Percentiles rank a stretch among this genome's conserved stretches.
Conservation (phyloP, 2,113 vertebrate genomes). For the Paratilapia polleni region DNA sequence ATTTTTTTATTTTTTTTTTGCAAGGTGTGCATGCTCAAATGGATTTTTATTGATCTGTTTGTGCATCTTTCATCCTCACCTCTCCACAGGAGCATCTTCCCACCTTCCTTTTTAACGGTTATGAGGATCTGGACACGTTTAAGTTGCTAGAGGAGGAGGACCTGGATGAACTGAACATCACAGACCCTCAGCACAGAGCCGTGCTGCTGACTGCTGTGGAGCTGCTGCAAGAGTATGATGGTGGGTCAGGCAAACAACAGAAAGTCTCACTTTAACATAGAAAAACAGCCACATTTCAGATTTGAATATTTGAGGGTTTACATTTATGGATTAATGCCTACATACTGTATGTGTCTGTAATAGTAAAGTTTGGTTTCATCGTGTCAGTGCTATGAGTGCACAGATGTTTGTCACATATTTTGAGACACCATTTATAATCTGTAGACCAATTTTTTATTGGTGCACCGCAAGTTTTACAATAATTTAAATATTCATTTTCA, state of each 20-base stretch:
- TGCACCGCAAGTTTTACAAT: neutral
- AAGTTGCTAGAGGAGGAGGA: constrained; percentile 96
- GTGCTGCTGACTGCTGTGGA: constrained; percentile 95
- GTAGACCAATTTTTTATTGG: neutral
- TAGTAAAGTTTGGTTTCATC: neutral
- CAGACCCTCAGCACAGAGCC: constrained; percentile 90
- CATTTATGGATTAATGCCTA: neutral
- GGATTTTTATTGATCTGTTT: neutral
- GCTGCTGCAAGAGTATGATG: constrained; percentile 94
- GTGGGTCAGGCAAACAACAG: constrained; percentile 75
- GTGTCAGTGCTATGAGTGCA: neutral
- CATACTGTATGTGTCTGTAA: neutral
- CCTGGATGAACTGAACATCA: constrained; percentile 94
- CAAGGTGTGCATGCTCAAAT: neutral
- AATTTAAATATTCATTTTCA: neutral
- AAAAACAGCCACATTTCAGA: neutral
- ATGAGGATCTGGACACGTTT: constrained; percentile 96
- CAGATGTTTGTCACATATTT: neutral
- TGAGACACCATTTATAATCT: neutral
- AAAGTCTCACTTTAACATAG: neutral
- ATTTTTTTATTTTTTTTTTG: neutral
- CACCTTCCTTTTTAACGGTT: constrained; percentile 96
- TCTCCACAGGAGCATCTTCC: constrained; percentile 91
- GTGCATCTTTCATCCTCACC: neutral
- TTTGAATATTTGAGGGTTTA: neutral